phyloP scores from a whole-genome alignment of 1,140 invertebrate species.

The Heliconius himera region DNA sequence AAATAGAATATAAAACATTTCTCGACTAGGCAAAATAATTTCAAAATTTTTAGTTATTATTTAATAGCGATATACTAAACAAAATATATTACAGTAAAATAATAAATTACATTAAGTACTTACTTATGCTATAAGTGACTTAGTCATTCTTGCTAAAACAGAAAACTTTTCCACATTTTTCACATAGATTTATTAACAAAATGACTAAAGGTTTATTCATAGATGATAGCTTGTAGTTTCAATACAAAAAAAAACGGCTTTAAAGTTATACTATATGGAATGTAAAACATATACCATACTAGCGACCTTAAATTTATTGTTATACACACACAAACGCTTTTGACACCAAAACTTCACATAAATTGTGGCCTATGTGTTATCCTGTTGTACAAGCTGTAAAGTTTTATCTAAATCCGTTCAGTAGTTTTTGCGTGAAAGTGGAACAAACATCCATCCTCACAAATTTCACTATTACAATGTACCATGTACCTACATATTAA shows the following conservation, averaged over 20 bases:
- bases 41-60: conserved; percentile 7
- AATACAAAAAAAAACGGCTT: not conserved
- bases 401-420: no score
- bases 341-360: no score
- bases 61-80: not conserved
- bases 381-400: no score
- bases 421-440: no score
- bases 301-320: no score
- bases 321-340: no score
- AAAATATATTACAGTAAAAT: not conserved
- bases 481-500: no score
- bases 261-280: not conserved
- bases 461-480: no score
- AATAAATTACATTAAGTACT: conserved; percentile 14
- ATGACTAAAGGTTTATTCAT: not conserved
- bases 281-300: no score
- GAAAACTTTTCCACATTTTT: not conserved
- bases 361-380: no score
- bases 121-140: conserved; percentile 16
- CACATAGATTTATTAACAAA: not conserved
- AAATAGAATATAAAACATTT: not conserved
- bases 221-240: not conserved
- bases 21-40: conserved; percentile 1
- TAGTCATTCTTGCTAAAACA: conserved; percentile 11
- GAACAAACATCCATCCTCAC: no score